phyloP scores from a whole-genome alignment of 2,797 vertebrate genomes.

The Pseudotriccus pelzelni region DNA sequence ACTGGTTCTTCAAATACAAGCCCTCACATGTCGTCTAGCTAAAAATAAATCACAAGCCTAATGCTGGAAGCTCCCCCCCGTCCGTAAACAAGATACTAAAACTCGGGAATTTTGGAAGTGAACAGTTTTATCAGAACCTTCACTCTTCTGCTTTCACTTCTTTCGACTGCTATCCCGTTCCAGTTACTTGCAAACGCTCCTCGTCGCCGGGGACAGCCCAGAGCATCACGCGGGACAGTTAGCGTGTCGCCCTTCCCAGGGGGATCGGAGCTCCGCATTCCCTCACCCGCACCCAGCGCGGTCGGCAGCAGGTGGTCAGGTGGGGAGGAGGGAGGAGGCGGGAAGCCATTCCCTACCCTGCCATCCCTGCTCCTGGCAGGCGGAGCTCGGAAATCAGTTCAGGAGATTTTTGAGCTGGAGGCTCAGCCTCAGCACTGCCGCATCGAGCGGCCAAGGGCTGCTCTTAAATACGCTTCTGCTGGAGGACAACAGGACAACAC shows the following conservation, averaged over 20 bases:
- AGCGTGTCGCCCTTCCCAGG: accelerated
- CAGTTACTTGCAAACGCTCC: not conserved
- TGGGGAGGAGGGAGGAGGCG: not conserved
- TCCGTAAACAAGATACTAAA: not conserved
- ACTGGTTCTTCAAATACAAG: not conserved
- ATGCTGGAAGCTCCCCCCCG: not conserved
- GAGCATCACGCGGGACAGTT: accelerated
- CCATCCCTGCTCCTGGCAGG: not conserved
- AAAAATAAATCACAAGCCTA: not conserved
- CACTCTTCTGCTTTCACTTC: not conserved
- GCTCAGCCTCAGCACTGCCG: not conserved
- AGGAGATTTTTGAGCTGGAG: accelerated
- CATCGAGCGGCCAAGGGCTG: accelerated
- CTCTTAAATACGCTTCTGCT: accelerated
- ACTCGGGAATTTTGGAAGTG: not conserved
- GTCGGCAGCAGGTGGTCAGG: accelerated
- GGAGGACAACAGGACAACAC: not conserved
- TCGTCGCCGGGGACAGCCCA: accelerated
- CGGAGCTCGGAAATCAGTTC: accelerated
- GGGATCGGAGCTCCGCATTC: accelerated
- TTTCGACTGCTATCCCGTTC: not conserved
- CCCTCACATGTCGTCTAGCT: accelerated
- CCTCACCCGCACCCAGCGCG: accelerated
- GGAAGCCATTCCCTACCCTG: not conserved
- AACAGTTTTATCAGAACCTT: not conserved